phyloP scores from a whole-genome alignment of 64 coral and sea anemone species.

The Acropora yongei region DNA sequence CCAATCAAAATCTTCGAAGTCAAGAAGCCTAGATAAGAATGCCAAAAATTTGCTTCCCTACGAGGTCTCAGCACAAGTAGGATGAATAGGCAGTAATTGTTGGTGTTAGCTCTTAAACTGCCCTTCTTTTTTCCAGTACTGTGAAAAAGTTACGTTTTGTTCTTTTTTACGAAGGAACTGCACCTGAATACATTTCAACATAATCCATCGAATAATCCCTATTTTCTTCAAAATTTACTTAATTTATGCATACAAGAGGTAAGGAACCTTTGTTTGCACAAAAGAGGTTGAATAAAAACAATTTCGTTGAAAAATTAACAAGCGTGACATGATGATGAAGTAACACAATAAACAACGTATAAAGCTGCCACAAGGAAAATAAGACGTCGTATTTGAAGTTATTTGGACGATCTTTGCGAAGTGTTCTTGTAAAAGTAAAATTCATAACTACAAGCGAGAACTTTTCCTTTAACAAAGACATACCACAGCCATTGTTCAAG shows the following conservation, averaged over 20 bases:
- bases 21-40: background rate
- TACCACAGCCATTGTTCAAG: background rate
- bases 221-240: too few relatives aligned
- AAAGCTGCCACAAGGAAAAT: too few relatives aligned
- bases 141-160: background rate
- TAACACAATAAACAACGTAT: too few relatives aligned
- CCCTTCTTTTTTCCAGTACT: background rate
- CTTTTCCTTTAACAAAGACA: background rate
- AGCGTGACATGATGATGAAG: too few relatives aligned
- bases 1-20: slow-evolving; percentile 5
- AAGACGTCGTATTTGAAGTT: too few relatives aligned
- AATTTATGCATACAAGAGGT: too few relatives aligned
- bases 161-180: background rate
- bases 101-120: background rate
- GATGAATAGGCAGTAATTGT: background rate
- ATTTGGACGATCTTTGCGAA: background rate
- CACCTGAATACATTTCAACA: background rate
- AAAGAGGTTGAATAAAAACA: too few relatives aligned
- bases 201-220: too few relatives aligned
- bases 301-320: too few relatives aligned
- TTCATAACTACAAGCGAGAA: background rate
- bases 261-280: too few relatives aligned
- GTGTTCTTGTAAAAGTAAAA: background rate
- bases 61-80: background rate
- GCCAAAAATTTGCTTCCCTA: slow-evolving; percentile 4